Percentiles rank a stretch among this genome's conserved stretches.
Evolutionary conservation across 2,113 vertebrate species (phyloP).

Genomic region (Syngnathus scovelli): DNA sequence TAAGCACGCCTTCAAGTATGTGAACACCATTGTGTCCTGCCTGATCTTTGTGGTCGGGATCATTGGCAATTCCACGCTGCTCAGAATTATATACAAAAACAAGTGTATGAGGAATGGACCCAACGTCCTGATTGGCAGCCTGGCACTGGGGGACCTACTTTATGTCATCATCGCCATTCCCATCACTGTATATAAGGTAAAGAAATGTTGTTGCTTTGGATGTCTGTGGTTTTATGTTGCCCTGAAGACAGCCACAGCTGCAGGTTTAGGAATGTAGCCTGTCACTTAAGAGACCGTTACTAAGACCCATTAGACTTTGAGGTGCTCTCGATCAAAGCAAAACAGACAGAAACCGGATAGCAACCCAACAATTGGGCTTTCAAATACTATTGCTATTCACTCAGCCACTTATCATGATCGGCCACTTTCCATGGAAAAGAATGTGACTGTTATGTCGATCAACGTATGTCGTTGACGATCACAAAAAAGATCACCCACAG

Average conservation of each 20-base stretch:
- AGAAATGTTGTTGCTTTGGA: neutral
- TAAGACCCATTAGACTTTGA: too few species aligned
- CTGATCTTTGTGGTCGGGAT: constrained; percentile 85
- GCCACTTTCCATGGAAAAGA: too few species aligned
- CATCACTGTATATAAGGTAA: constrained; percentile 84
- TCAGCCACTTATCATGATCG: too few species aligned
- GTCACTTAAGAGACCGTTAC: too few species aligned
- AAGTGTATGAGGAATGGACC: constrained; percentile 91
- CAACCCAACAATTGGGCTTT: too few species aligned
- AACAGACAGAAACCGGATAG: too few species aligned
- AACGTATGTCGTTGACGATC: too few species aligned
- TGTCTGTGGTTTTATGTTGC: neutral
- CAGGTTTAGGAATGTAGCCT: neutral
- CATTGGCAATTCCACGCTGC: constrained; percentile 83
- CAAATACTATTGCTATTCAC: too few species aligned
- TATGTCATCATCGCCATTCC: constrained; percentile 87
- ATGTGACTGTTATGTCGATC: too few species aligned
- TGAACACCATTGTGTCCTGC: constrained; percentile 85
- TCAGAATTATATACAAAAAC: constrained; percentile 90
- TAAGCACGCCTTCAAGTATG: constrained; percentile 80
- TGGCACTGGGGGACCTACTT: constrained; percentile 85
- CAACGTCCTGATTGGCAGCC: constrained; percentile 84
- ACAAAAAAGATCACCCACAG: too few species aligned
- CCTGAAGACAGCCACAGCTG: neutral
- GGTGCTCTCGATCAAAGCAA: too few species aligned